Evolutionary conservation across 1,140 invertebrate species (phyloP).

Genomic region (Bilobella aurantiaca): DNA sequence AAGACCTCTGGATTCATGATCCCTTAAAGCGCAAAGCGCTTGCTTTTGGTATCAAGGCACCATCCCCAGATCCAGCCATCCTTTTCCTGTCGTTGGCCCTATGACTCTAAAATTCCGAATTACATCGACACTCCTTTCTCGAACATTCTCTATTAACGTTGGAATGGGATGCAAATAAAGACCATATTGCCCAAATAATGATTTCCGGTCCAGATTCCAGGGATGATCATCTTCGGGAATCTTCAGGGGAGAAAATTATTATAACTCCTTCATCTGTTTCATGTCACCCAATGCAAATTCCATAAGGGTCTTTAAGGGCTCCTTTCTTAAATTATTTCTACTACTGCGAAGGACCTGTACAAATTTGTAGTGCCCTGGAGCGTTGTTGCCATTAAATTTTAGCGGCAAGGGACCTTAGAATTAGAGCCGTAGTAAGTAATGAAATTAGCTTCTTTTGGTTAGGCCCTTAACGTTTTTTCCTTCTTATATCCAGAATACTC

Average conservation of each 20-base stretch:
- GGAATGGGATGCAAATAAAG: constrained; percentile 32
- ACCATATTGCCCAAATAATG: constrained; percentile 37
- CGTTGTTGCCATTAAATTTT: constrained; percentile 7
- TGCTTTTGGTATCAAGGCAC: too few species aligned
- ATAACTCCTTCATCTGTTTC: background rate
- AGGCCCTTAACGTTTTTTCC: background rate
- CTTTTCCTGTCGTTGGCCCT: too few species aligned
- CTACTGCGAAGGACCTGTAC: constrained; percentile 20
- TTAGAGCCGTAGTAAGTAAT: too few species aligned
- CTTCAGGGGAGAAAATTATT: background rate
- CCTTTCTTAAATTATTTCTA: background rate
- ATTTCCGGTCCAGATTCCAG: constrained; percentile 35
- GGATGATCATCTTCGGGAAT: background rate
- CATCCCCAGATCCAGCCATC: too few species aligned
- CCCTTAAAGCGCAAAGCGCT: background rate
- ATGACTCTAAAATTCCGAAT: too few species aligned
- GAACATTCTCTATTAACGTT: background rate
- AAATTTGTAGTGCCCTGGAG: constrained; percentile 32
- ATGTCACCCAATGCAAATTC: background rate
- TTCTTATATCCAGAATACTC: constrained; percentile 8
- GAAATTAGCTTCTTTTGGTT: background rate
- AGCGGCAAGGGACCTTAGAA: constrained; percentile 26
- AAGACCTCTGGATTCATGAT: background rate
- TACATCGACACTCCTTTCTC: too few species aligned
- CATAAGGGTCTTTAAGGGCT: too few species aligned